Evolutionary conservation across 2,113 vertebrate genomes (phyloP), one percentile per base, ranked within the genome.

Genomic region (Aegithalos caudatus): DNA sequence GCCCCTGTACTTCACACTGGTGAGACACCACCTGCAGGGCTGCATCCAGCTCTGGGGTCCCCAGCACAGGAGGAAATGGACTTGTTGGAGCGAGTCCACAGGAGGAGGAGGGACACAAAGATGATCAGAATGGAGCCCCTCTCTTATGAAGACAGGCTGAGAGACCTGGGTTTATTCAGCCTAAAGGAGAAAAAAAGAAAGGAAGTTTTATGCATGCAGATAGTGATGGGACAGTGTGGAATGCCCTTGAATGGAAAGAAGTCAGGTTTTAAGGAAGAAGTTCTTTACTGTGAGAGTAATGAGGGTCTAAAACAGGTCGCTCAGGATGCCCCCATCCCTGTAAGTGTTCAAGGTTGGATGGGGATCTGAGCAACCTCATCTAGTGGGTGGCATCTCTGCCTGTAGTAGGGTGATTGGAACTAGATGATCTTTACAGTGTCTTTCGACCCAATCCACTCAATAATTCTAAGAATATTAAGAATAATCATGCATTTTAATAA

Each of bases 151-250:
- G 8, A 25, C 58, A 65, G n/a, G n/a, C n/a, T n/a, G n/a, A n/a
- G n/a, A n/a, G n/a, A 33, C 3, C 11, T 22, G 33, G 4, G 19
- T 29, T 74, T 60, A 58, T 53, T 53, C 31, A 28, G 18, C 1
- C 22, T 12, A 14, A 24, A 58, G 13, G 28, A 58, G 8, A n/a
- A 50, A 50, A 64, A 45, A 53, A 33, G 17, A 33, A 18, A 37
- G 19, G 17, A 44, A 50, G 8, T 57, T 72, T 48, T 27, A 33
- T 0, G 0, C 7, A 51, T 8, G 25, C 7, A 66, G 22, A 24
- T 25, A 66, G 16, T 29, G 12, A 45, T 47, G 12, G 10, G 8
- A 21, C 10, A 58, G 18, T 4, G 7, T 51, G 14, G 14, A 79
- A 66, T 53, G 25, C 8, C 25, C 44, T 72, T 60, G 33, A 57